Evolutionary conservation across 2,797 vertebrate genomes (phyloP), one percentile per base, ranked within the genome.

Genomic region (Gadopsis marmoratus): DNA sequence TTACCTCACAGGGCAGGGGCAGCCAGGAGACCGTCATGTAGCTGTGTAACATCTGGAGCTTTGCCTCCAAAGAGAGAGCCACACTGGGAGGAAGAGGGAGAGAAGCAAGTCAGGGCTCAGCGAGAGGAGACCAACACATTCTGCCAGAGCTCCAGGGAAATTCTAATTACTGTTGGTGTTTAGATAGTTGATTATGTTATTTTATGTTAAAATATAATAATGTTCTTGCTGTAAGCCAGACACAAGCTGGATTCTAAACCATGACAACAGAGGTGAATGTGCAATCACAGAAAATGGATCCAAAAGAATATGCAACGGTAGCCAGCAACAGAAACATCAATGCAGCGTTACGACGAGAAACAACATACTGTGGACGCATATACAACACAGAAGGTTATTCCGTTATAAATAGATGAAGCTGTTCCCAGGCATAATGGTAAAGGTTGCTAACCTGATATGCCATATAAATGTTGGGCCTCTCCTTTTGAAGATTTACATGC

Each of bases 21-120:
- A 99, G 96, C 97, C 94, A 95, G 74, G 95, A 95, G 10, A 99
- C 96, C 0, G 92, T 96, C 97, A 99, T 97, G 96, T 99, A 99
- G 94, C 95, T 96, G 91, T 98, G 98, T 71, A 99, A 94, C 92
- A 99, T 91, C 86, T 98, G 97, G 75, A 99, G 93, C 81, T 99
- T 99, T 5, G 97, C 97, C 84, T 99, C 98, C 93, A 99, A 88
- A 0, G 98, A 99, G 1, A 99, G 91, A 0, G 97, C 96, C 84
- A 99, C 96, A 0, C 98, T 99, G 85, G 33, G 33, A 76, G 31
- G 48, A 19, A 39, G 26, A 43, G 45, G 23, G 37, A 47, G 12
- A 61, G 21, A 26, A 26, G 62, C 6, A 48, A 60, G 45, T 62
- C 23, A 51, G 37, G 64, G 19, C 8, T 73, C 43, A 26, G 55